Percentiles rank a stretch among this genome's conserved stretches.
These are phyloP conservation scores for Hyaena hyaena DNA, from an alignment of 2,113 vertebrate genomes.

Conservation along the genomic window DNA sequence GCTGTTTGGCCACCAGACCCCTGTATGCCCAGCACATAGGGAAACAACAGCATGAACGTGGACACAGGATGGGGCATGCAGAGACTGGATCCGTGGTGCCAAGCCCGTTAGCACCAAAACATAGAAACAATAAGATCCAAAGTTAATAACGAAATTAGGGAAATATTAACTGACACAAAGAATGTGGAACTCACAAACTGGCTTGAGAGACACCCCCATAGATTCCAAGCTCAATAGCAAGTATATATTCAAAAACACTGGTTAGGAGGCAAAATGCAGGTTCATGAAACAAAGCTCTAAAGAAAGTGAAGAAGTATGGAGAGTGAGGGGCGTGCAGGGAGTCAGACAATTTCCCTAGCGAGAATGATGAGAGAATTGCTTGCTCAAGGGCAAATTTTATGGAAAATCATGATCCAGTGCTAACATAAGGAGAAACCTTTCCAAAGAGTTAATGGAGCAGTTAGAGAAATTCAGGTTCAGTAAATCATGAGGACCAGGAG, in stretches of 20 bases:
- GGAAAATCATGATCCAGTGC: constrained; percentile 79
- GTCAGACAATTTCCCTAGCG: constrained; percentile 73
- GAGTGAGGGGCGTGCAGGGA: background rate
- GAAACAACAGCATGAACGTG: background rate
- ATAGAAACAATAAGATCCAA: background rate
- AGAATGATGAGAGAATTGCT: constrained; percentile 75
- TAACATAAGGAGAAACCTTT: constrained; percentile 80
- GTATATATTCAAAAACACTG: constrained; percentile 80
- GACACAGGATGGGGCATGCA: background rate
- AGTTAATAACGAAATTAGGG: background rate
- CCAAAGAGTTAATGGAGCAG: constrained; percentile 76
- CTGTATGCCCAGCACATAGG: background rate
- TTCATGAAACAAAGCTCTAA: constrained; percentile 71
- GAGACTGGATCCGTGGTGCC: background rate
- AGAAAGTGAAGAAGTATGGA: constrained; percentile 79
- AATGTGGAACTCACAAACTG: constrained; percentile 15
- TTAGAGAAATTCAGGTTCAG: constrained; percentile 76
- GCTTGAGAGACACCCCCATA: constrained; percentile 67
- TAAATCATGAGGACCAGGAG: constrained; percentile 76
- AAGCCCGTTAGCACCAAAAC: background rate
- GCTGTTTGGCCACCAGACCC: background rate
- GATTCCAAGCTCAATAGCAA: constrained; percentile 77
- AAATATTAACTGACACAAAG: constrained; percentile 42
- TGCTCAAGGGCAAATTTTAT: constrained; percentile 75
- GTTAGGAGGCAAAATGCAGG: constrained; percentile 75